Base-by-base conservation (phyloP, 2,113 vertebrate genomes). In the Ardeotis arabs region DNA sequence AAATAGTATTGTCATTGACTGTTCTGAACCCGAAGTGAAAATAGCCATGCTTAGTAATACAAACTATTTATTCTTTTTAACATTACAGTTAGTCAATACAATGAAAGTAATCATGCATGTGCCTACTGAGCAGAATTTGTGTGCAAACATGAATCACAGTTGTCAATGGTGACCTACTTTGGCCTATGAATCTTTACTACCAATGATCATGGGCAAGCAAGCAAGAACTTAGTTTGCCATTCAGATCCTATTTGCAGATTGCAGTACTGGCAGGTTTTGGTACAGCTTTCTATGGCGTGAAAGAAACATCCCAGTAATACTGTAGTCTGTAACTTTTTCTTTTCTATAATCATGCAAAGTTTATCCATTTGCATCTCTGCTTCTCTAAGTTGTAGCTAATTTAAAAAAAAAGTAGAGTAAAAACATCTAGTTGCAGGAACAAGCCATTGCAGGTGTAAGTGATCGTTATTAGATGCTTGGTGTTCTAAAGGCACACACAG, bases 141-240 rank as follows among this genome's bases (percentile, higher is more conserved):
- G 21, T 59, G 52, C 6, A 7, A 69, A 37, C 29, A 4, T 14
- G 17, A 73, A 56, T 70, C 0, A 0, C 22, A 29, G 24, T 44
- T 86, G 29, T 73, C 55, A 92, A 58, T 5, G 12, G 10, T 69
- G 14, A 64, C 27, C 27, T 44, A 0, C 60, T 75, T 75, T 64
- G 68, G 25, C 33, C 49, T 73, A 0, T 44, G 44, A 62, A 39
- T 62, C 53, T 59, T 79, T 62, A 50, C 41, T 66, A 39, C 10
- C 19, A 33, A 2, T 79, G 44, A 20, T 68, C 15, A 8, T 6
- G 29, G 37, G 50, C 58, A 86, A 89, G 50, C 58, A 86, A 89
- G 33, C 44, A 68, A 68, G 45, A 84, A 18, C 13, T 73, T 14
- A 16, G 14, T 72, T 83, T 83, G 53, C 33, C 31, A 41, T 41